Conservation (phyloP, 2,888 invertebrate species). For the Eumacrocentrus americanus region DNA sequence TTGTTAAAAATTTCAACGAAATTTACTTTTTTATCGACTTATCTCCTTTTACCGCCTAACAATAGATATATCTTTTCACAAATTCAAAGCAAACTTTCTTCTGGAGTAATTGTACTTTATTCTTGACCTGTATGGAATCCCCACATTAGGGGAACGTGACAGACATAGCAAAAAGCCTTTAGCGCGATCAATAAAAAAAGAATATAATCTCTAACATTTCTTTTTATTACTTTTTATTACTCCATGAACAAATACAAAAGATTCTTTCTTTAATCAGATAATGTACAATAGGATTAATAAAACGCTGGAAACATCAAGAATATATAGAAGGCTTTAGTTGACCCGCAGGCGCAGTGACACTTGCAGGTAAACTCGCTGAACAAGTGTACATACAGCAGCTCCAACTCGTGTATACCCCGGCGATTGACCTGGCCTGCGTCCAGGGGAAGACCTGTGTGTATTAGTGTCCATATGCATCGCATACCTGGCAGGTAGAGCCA, state of each 20-base stretch:
- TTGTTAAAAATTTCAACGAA: too few relatives aligned
- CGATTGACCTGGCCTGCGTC: neutral
- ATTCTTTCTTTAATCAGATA: too few relatives aligned
- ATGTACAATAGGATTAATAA: too few relatives aligned
- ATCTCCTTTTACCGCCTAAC: too few relatives aligned
- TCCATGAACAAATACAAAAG: too few relatives aligned
- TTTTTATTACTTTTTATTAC: neutral
- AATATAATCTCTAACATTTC: too few relatives aligned
- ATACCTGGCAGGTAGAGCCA: constrained; percentile 28
- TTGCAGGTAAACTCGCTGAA: too few relatives aligned
- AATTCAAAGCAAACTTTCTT: neutral
- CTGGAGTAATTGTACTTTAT: neutral
- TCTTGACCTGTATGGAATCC: neutral
- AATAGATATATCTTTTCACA: neutral
- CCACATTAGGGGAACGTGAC: neutral
- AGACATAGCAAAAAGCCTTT: too few relatives aligned
- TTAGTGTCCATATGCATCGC: neutral
- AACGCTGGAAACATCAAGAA: neutral
- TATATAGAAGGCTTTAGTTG: neutral
- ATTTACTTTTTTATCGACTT: too few relatives aligned
- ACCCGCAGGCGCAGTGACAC: neutral
- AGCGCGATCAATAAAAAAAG: neutral
- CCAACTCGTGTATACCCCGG: neutral
- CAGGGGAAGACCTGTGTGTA: neutral
- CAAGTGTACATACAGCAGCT: too few relatives aligned